A percentile compares a stretch with the other conserved stretches of the same genome.
Conservation (phyloP, 1,140 invertebrate species). For the Papilio glaucus region DNA sequence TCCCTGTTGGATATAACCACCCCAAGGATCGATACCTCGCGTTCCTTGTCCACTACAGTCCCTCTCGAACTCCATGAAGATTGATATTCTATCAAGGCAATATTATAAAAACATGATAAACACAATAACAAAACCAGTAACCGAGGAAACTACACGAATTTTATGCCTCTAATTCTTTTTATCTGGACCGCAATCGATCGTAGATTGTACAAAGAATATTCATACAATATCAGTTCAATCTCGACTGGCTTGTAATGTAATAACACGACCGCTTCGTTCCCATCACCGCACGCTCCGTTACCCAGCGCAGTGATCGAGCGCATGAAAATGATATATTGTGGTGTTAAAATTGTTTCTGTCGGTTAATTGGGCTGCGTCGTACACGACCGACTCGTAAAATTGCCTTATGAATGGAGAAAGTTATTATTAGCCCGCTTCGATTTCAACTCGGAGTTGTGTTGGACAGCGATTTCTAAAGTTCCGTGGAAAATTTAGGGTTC, state of each 20-base stretch:
- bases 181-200: neutral
- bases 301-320: conserved; percentile 11
- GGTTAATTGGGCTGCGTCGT: conserved; percentile 24
- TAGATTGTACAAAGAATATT: conserved; percentile 9
- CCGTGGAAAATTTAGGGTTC: neutral
- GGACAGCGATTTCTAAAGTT: neutral
- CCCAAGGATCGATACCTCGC: no score
- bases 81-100: no score
- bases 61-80: no score
- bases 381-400: conserved; percentile 30
- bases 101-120: no score
- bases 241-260: conserved; percentile 1
- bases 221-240: conserved; percentile 8
- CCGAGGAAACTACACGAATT: no score
- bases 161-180: neutral
- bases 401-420: conserved; percentile 25
- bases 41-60: no score
- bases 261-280: conserved; percentile 25
- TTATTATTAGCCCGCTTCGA: conserved; percentile 7
- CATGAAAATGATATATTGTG: conserved; percentile 32
- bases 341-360: conserved; percentile 30
- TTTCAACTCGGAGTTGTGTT: neutral
- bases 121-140: no score
- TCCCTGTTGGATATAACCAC: no score
- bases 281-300: conserved; percentile 24